These are phyloP conservation scores for Pelosia muscerda DNA, from an alignment of 2,888 invertebrate genomes.

Conservation along the genomic window DNA sequence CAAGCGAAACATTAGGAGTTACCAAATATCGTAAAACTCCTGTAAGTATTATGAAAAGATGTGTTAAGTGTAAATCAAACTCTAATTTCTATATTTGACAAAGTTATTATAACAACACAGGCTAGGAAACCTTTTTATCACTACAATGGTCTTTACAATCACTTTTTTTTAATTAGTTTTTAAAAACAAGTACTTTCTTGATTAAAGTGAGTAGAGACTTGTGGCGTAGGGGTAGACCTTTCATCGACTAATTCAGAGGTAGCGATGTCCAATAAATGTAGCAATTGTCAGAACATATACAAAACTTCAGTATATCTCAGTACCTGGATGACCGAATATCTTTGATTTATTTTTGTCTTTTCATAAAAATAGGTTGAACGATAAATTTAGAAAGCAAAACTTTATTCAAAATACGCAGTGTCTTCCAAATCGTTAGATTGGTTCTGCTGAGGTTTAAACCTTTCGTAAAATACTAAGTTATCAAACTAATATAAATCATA, in stretches of 20 bases:
- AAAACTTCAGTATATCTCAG: background rate
- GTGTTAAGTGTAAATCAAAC: background rate
- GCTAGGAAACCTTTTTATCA: background rate
- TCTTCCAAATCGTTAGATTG: background rate
- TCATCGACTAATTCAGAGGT: too few relatives aligned
- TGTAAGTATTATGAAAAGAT: background rate
- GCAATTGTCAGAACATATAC: too few relatives aligned
- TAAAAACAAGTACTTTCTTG: background rate
- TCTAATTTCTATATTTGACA: background rate
- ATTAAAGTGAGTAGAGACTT: too few relatives aligned
- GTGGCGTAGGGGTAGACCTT: too few relatives aligned
- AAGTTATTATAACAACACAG: background rate
- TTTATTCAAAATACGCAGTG: background rate
- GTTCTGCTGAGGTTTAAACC: background rate
- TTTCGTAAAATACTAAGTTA: background rate
- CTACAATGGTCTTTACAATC: background rate
- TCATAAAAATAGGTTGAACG: background rate
- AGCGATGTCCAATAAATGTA: background rate
- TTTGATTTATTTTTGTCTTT: background rate
- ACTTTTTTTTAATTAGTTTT: background rate
- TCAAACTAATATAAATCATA: too few relatives aligned
- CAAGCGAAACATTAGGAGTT: background rate
- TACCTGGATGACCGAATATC: background rate
- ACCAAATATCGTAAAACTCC: background rate
- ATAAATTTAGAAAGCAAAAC: background rate